These are phyloP conservation scores for Drosophila auraria DNA, from an alignment of 1,140 invertebrate species.

Conservation along the genomic window DNA sequence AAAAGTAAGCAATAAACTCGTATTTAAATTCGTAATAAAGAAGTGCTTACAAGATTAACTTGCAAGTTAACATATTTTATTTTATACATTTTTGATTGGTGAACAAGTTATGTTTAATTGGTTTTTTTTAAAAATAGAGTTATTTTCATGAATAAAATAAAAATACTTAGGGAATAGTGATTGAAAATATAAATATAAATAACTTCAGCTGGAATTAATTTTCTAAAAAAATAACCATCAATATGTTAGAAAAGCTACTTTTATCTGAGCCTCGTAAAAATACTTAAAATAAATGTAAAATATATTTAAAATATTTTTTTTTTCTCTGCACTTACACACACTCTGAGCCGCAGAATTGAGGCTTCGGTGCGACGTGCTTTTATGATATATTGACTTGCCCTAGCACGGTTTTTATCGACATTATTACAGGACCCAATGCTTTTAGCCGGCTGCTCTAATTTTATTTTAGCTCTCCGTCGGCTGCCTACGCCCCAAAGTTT, in stretches of 20 bases:
- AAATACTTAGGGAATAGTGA: too few species aligned
- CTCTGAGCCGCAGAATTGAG: conserved; percentile 29
- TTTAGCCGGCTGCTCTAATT: conserved; percentile 75
- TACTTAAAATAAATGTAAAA: neutral
- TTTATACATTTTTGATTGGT: too few species aligned
- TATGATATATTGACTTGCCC: conserved; percentile 81
- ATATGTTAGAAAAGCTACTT: too few species aligned
- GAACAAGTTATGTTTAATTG: too few species aligned
- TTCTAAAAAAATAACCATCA: too few species aligned
- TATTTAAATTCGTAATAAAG: too few species aligned
- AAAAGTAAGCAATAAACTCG: too few species aligned
- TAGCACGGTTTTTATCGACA: conserved; percentile 58
- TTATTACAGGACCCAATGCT: conserved; percentile 63
- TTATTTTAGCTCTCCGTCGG: conserved; percentile 65
- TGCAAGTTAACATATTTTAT: too few species aligned
- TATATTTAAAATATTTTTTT: neutral
- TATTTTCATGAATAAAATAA: too few species aligned
- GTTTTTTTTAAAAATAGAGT: too few species aligned
- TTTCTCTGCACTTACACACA: conserved; percentile 16
- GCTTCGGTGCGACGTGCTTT: conserved; percentile 71
- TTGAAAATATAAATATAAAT: neutral
- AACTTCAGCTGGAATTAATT: too few species aligned
- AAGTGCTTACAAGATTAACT: too few species aligned
- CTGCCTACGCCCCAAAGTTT: conserved; percentile 33
- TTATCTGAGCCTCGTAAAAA: neutral